Percentiles rank a stretch among this genome's conserved stretches.
phyloP scores from a whole-genome alignment of 2,797 vertebrate species.

The Rhabdophis nuchalis region DNA sequence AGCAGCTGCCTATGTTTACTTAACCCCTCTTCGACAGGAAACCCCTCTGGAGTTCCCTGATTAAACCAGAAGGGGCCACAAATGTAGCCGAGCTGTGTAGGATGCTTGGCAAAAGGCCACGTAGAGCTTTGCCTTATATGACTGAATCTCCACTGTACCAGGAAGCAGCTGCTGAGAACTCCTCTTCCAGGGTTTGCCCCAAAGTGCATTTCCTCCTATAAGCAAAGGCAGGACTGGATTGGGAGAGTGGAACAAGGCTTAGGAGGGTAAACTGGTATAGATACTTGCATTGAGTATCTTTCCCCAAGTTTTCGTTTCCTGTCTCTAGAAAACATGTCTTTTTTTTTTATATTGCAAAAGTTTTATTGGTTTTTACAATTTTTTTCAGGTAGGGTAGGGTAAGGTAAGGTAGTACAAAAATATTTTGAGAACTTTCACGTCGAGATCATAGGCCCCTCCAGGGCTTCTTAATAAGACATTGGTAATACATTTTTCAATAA shows the following conservation, averaged over 20 bases:
- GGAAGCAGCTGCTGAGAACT: not conserved
- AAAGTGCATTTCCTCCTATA: not conserved
- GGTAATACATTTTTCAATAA: too few species aligned
- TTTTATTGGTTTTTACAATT: too few species aligned
- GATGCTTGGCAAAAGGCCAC: not conserved
- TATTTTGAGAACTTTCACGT: too few species aligned
- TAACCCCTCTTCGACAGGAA: constrained; percentile 12
- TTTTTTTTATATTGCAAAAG: too few species aligned
- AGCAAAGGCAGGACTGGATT: not conserved
- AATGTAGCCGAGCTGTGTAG: not conserved
- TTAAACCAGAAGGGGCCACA: not conserved
- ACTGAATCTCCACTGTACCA: not conserved
- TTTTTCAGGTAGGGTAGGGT: too few species aligned
- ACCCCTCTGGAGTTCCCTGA: not conserved
- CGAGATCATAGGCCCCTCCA: too few species aligned
- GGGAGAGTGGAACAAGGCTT: not conserved
- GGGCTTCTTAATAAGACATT: too few species aligned
- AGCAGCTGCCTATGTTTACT: constrained; percentile 29
- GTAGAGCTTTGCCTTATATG: not conserved
- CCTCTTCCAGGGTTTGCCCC: not conserved
- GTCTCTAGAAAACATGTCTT: not conserved
- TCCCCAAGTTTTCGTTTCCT: not conserved
- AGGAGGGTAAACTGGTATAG: not conserved
- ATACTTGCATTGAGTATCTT: not conserved
- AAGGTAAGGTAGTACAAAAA: too few species aligned